Evolutionary conservation across 2,797 vertebrate genomes (phyloP), one percentile per base, ranked within the genome.

Genomic region (Synaphobranchus kaupii): DNA sequence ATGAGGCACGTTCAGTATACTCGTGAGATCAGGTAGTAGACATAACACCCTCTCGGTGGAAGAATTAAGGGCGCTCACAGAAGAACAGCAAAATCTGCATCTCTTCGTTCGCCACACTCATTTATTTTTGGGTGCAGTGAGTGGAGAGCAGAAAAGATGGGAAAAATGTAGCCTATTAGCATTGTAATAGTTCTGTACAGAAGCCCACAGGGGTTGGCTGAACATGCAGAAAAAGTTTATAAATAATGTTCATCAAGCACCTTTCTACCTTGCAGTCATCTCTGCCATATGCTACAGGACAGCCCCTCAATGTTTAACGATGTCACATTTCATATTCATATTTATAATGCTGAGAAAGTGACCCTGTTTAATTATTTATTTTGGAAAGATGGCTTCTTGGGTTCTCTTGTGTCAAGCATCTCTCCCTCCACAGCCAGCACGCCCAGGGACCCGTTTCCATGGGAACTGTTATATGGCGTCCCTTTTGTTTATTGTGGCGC

Each of bases 401-500:
- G 8, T 44, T 80, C 81, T 47, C 28, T 68, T n/a, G 76, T 25
- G 25, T 84, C 48, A 54, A 87, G 83, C 52, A n/a, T 86, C 73
- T 68, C 54, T 54, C 39, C 56, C 66, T 88, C 44, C n/a, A 22
- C 31, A 54, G 71, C 20, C 54, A 83, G 63, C 82, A 86, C 66
- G n/a, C 84, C 84, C 15, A 81, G n/a, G 63, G 73, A 56, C 58
- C 28, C 1, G 58, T 85, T 85, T 71, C 78, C 54, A 58, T 71
- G n/a, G 60, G 10, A 80, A 84, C 85, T n/a, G 25, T 56, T 84
- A 9, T 81, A 34, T 76, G 86, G 85, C 31, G 73, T n/a, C 82
- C 76, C 88, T 88, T 39, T 89, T 90, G 91, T 90, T 89, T 78
- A 91, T 90, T 87, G 92, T 91, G 63, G 56, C 20, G 44, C 50